Evolutionary conservation across 2,113 vertebrate genomes (phyloP).

Genomic region (Helogale parvula): DNA sequence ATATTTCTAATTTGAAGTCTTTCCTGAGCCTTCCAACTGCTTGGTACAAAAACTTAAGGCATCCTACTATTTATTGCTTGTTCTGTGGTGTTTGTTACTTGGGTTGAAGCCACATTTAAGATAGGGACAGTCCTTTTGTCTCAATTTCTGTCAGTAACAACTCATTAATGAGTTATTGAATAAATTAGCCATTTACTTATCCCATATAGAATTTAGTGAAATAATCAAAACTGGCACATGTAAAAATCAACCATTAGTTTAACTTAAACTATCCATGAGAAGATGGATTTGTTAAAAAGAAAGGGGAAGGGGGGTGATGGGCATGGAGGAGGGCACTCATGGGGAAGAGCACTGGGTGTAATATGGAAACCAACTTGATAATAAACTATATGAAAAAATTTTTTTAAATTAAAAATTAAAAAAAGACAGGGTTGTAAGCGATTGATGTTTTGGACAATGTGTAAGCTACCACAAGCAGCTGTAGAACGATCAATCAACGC

Average conservation of each 20-base stretch:
- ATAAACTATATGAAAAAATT: too few species aligned
- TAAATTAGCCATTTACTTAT: constrained; percentile 43
- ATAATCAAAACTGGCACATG: constrained; percentile 21
- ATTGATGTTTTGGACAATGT: not conserved
- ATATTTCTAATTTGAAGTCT: not conserved
- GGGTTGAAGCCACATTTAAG: not conserved
- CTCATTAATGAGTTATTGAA: constrained; percentile 12
- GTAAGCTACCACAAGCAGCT: not conserved
- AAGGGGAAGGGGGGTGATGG: not conserved
- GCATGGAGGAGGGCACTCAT: too few species aligned
- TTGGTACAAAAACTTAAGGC: not conserved
- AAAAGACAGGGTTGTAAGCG: not conserved
- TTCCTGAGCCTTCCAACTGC: not conserved
- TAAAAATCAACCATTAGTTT: constrained; percentile 33
- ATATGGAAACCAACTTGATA: too few species aligned
- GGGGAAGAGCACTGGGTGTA: too few species aligned
- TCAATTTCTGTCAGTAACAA: constrained; percentile 30
- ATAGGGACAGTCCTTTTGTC: not conserved
- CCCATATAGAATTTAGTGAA: constrained; percentile 35
- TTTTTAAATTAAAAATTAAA: too few species aligned
- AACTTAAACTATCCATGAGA: not conserved
- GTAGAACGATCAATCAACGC: not conserved
- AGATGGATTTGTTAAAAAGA: not conserved
- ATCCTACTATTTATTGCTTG: not conserved
- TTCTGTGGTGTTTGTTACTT: not conserved